Conservation (phyloP, 2,113 vertebrate genomes). For the Paracanthobrama guichenoti region DNA sequence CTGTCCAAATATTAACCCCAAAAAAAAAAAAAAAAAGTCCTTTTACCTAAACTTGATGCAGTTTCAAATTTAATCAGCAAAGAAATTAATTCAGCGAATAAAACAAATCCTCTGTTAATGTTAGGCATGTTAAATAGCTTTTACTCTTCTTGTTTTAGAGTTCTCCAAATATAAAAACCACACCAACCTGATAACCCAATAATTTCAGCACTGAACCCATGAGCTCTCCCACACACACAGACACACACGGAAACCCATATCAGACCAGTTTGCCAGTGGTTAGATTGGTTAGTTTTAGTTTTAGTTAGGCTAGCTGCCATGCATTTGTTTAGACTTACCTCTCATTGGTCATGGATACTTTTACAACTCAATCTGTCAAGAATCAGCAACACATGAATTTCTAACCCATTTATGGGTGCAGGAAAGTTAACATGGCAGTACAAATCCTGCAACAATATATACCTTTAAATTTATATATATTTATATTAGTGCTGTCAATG, state of each 20-base stretch:
- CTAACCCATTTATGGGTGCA: neutral
- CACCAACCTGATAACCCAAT: neutral
- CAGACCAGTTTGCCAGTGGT: neutral
- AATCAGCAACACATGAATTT: conserved; percentile 72
- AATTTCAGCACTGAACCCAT: neutral
- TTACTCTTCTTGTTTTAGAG: neutral
- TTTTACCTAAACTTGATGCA: neutral
- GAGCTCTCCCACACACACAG: neutral
- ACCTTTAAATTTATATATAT: neutral
- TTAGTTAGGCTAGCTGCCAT: conserved; percentile 55
- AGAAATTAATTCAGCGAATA: neutral
- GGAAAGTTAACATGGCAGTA: conserved; percentile 2
- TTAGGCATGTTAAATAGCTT: conserved; percentile 2
- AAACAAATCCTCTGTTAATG: neutral
- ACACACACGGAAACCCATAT: too few species aligned
- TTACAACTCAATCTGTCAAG: conserved; percentile 85
- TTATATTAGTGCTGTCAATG: too few species aligned
- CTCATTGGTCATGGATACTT: conserved; percentile 52
- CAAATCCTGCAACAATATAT: neutral
- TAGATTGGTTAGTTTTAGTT: conserved; percentile 64
- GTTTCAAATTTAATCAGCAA: neutral
- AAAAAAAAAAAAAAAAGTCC: neutral
- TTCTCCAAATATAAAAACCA: neutral
- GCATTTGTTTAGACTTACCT: conserved; percentile 66
- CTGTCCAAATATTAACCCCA: neutral